Base-by-base conservation (phyloP, 2,888 invertebrate genomes). In the Pardosa pseudoannulata region DNA sequence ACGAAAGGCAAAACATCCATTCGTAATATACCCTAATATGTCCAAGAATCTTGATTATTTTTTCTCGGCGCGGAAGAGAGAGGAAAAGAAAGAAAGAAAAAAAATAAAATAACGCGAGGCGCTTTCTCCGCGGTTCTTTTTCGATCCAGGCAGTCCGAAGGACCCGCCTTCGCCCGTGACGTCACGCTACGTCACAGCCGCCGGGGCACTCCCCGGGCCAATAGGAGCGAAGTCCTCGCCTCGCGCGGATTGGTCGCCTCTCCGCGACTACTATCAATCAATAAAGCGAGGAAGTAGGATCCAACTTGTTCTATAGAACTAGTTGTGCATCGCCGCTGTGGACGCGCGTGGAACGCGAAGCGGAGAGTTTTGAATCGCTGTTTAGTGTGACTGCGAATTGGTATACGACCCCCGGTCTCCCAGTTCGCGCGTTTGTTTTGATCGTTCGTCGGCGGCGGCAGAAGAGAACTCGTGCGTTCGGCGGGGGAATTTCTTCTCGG, bases 221-320 rank as follows among this genome's bases (percentile, higher is more conserved):
- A 76, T 76, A 41, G 46, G 67, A 27, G 28, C 29, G 28, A 29
- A n/a, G 31, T 7, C 19, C 13, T 11, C 16, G 29, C 39, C 29
- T 29, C 62, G 32, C 62, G 62, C 23, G 32, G 39, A 80, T 80
- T 72, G 80, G 80, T 39, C 31, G 27, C 29, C 11, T 19, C 5
- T 13, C 19, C 31, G 50, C 70, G 78, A 41, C 78, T 31, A 50
- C 50, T 78, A 50, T 78, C 78, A 78, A 78, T 78, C 78, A 78
- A 78, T 78, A 78, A 70, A 50, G 78, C 78, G 36, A 67, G 70
- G 78, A 78, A 70, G 67, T 78, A 32, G 31, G 50, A 50, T 46
- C 56, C 46, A 78, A 78, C 41, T 70, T 78, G 50, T 70, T 27
- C 56, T 41, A 68, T 70, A 70, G 67, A 56, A 56, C 27, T 19